Evolutionary conservation across 2,888 invertebrate species (phyloP), one percentile per base, ranked within the genome.

Genomic region (Diplazon laetatorius): DNA sequence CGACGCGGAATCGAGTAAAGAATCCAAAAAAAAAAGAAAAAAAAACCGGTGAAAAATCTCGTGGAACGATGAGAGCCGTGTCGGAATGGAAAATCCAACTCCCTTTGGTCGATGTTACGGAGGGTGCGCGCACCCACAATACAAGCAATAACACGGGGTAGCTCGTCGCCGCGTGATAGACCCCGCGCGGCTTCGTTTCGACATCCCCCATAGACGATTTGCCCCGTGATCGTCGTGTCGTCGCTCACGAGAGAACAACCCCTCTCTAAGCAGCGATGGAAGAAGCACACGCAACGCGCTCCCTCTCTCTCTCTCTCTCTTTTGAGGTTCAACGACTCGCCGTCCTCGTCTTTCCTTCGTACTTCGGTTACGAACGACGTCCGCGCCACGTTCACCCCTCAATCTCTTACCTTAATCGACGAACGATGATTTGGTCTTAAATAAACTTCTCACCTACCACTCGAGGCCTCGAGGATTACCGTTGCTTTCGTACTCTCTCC

Each of bases 361-460:
- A n/a, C 72, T 63, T 68, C 65, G 57, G 42, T 68, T 66, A 65
- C 48, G 74, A 77, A 68, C 63, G 75, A 62, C 65, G 6, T 6
- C 59, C 63, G 35, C 63, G 46, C 57, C 39, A 20, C 63, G 75
- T 66, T 50, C 71, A 55, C 83, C 82, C 82, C 86, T 82, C 85
- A 81, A n/a, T 83, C 86, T 86, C 85, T 88, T 87, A 87, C 87
- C 89, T 90, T 90, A 91, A 91, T 90, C 90, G 89, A 90, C 86
- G 88, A 86, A 86, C 86, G 87, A 90, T 87, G 89, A 91, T 90
- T 90, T 89, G 87, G 88, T 88, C 90, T 90, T 91, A 91, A 91
- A 90, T 91, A 91, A 91, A 91, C 90, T 89, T 89, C 87, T 87
- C 88, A 86, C 87, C 86, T 89, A 87, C 83, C 81, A 82, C 82